These are phyloP conservation scores for Carassius carassius DNA, from an alignment of 2,113 vertebrate genomes.

Conservation along the genomic window DNA sequence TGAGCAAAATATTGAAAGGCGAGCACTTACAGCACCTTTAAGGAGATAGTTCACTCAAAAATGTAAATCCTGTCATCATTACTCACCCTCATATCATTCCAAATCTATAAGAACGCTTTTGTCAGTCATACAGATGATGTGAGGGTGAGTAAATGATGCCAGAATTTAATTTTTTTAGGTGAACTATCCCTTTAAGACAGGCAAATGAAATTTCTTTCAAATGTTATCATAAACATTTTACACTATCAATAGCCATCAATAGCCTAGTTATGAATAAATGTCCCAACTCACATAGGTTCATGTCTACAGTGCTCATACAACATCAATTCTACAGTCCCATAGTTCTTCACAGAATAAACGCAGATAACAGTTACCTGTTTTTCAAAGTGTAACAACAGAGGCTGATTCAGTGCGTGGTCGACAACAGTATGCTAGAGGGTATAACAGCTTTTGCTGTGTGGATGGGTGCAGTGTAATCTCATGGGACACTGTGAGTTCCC, in stretches of 20 bases:
- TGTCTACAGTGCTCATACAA: conserved; percentile 16
- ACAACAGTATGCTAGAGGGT: conserved; percentile 41
- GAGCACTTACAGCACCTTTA: conserved; percentile 20
- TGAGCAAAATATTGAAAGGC: background rate
- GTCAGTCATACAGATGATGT: background rate
- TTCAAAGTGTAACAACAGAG: conserved; percentile 33
- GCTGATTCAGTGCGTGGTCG: conserved; percentile 23
- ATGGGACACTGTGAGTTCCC: conserved; percentile 33
- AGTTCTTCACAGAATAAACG: conserved; percentile 41
- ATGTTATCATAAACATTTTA: background rate
- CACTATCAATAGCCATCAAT: conserved; percentile 4
- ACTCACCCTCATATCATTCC: too few species aligned
- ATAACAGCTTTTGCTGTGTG: conserved; percentile 41
- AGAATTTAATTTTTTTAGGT: background rate
- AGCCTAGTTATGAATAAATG: background rate
- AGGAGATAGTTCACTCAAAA: background rate
- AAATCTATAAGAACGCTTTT: background rate
- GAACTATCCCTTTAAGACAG: background rate
- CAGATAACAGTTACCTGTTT: conserved; percentile 28
- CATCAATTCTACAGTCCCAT: conserved; percentile 20
- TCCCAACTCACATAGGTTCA: background rate
- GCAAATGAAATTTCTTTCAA: background rate
- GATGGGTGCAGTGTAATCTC: conserved; percentile 40
- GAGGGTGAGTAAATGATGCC: background rate
- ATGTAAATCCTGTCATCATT: background rate